Percentiles rank a stretch among this genome's conserved stretches.
Evolutionary conservation across 1,140 invertebrate species (phyloP).

Genomic region (Berghia stephanieae): DNA sequence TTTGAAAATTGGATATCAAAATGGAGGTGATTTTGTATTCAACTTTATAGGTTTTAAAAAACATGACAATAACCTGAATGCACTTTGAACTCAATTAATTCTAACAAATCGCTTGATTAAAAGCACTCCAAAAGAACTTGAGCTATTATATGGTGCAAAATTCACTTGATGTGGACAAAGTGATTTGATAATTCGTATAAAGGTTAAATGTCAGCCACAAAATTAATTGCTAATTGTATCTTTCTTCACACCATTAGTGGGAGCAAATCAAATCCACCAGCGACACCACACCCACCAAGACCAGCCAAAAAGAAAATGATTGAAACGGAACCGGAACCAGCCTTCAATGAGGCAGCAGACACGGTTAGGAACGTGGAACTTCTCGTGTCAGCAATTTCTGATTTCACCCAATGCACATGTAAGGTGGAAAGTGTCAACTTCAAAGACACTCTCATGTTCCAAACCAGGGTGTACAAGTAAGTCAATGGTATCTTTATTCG

Average conservation of each 20-base stretch:
- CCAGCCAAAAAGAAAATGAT: constrained; percentile 64
- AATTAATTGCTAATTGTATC: constrained; percentile 28
- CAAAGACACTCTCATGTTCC: constrained; percentile 66
- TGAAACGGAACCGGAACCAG: constrained; percentile 64
- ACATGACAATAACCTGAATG: no score
- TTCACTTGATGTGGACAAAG: no score
- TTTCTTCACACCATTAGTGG: constrained; percentile 30
- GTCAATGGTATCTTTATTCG: constrained; percentile 24
- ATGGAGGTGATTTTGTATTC: no score
- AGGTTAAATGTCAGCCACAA: no score
- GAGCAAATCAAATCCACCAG: constrained; percentile 33
- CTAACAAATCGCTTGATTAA: no score
- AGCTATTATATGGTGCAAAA: no score
- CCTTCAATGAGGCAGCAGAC: constrained; percentile 58
- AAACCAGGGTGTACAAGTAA: constrained; percentile 65
- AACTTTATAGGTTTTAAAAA: no score
- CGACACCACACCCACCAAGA: constrained; percentile 37
- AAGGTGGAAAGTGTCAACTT: constrained; percentile 58
- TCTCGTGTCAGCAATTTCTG: constrained; percentile 58
- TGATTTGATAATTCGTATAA: no score
- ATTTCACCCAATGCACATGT: constrained; percentile 63
- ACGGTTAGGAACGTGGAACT: constrained; percentile 56
- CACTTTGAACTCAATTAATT: no score
- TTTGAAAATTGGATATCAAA: no score
- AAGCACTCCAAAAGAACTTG: no score